These are phyloP conservation scores for Podarcis raffonei DNA, from an alignment of 2,113 vertebrate species.

Conservation along the genomic window DNA sequence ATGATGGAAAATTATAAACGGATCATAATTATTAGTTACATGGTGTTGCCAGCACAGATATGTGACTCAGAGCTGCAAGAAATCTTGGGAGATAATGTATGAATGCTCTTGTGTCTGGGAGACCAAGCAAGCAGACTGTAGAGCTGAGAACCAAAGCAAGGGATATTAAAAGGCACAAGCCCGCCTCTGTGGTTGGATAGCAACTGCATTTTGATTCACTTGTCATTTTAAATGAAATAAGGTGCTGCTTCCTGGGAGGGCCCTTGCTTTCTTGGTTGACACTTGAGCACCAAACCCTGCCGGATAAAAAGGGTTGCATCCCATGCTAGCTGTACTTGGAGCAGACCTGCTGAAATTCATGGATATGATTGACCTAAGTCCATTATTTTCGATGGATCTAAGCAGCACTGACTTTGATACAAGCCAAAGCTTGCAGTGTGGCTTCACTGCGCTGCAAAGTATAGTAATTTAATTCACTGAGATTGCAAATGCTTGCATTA, in stretches of 20 bases:
- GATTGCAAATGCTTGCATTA: no score
- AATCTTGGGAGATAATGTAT: constrained; percentile 26
- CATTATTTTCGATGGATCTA: neutral
- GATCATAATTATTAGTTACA: constrained; percentile 53
- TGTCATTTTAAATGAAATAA: constrained; percentile 11
- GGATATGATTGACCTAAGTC: no score
- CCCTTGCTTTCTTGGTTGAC: neutral
- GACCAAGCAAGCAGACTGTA: constrained; percentile 33
- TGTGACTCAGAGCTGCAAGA: constrained; percentile 40
- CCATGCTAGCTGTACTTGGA: no score
- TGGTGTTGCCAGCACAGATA: constrained; percentile 19
- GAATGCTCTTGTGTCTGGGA: constrained; percentile 27
- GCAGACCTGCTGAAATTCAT: no score
- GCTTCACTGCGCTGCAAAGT: no score
- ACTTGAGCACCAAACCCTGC: neutral
- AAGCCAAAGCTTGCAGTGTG: no score
- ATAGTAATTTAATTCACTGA: no score
- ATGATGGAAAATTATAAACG: constrained; percentile 15
- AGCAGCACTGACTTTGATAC: neutral
- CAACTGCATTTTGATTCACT: neutral
- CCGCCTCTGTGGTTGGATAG: no score
- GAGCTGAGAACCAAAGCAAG: neutral
- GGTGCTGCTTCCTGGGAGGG: neutral
- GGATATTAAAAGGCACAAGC: neutral
- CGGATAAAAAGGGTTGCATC: neutral